These are phyloP conservation scores for Mythimna albipuncta DNA, from an alignment of 2,888 invertebrate species.

Conservation along the genomic window DNA sequence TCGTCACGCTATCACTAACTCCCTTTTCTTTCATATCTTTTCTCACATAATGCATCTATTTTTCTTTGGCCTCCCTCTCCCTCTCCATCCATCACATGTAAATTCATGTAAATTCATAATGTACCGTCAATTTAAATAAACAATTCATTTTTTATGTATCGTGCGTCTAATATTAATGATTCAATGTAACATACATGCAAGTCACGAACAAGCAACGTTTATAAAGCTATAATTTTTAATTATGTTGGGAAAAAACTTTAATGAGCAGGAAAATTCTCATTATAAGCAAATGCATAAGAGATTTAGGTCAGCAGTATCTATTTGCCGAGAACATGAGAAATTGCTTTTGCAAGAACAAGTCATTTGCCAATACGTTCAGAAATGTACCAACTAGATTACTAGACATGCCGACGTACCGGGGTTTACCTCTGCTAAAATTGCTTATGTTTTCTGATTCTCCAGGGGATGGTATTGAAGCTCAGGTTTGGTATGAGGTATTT, in stretches of 20 bases:
- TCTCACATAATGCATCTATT: no score
- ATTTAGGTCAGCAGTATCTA: conserved; percentile 42
- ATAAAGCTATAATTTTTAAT: conserved; percentile 9
- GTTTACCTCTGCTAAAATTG: conserved; percentile 19
- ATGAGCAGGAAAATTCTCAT: conserved; percentile 11
- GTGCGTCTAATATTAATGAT: neutral
- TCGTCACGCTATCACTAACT: no score
- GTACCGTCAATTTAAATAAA: no score
- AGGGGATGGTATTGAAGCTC: neutral
- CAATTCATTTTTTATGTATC: neutral
- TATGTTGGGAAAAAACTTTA: conserved; percentile 1
- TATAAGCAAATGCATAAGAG: conserved; percentile 24
- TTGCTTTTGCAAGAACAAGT: conserved; percentile 54
- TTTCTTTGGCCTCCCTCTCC: no score
- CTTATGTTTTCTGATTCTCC: neutral
- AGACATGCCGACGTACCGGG: neutral
- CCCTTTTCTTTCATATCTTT: no score
- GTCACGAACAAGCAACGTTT: neutral
- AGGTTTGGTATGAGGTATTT: neutral
- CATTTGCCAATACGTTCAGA: conserved; percentile 49
- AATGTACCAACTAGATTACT: conserved; percentile 18
- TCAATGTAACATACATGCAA: neutral
- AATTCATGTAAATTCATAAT: no score
- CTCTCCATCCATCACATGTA: no score
- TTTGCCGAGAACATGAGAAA: conserved; percentile 43